Percentiles rank a stretch among this genome's conserved stretches.
phyloP scores from a whole-genome alignment of 2,113 vertebrate genomes.

The Sciurus niger region DNA sequence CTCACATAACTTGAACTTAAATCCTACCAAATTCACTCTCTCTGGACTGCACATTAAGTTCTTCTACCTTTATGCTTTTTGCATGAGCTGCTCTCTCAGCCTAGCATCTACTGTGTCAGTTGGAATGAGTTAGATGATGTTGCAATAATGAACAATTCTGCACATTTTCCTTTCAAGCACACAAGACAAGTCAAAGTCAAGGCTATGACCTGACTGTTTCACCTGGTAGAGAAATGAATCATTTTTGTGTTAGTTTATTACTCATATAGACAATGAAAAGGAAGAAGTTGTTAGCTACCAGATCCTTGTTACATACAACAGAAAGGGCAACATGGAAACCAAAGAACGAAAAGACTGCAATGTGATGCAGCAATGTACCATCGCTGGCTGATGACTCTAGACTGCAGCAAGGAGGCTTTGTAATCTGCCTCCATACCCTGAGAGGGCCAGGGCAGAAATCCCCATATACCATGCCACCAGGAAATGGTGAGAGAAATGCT shows the following conservation, averaged over 20 bases:
- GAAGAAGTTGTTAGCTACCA: not conserved
- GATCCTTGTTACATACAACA: not conserved
- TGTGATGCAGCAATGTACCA: no score
- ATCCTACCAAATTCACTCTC: not conserved
- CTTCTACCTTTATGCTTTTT: not conserved
- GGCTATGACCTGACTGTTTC: not conserved
- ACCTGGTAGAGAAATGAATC: not conserved
- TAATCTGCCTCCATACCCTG: not conserved
- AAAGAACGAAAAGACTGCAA: not conserved
- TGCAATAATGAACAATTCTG: not conserved
- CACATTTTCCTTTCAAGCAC: not conserved
- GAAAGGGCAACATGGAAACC: not conserved
- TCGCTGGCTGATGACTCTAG: not conserved
- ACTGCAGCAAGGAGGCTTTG: not conserved
- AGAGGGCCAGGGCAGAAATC: not conserved
- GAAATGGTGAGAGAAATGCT: not conserved
- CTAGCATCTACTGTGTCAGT: not conserved
- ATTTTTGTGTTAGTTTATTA: not conserved
- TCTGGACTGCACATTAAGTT: not conserved
- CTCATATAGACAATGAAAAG: not conserved
- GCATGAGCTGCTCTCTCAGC: not conserved
- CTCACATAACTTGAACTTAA: not conserved
- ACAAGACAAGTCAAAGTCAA: not conserved
- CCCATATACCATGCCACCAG: not conserved
- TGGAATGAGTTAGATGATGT: slow-evolving; percentile 8